Conservation (phyloP, 2,113 vertebrate genomes). For the Heterotis niloticus region DNA sequence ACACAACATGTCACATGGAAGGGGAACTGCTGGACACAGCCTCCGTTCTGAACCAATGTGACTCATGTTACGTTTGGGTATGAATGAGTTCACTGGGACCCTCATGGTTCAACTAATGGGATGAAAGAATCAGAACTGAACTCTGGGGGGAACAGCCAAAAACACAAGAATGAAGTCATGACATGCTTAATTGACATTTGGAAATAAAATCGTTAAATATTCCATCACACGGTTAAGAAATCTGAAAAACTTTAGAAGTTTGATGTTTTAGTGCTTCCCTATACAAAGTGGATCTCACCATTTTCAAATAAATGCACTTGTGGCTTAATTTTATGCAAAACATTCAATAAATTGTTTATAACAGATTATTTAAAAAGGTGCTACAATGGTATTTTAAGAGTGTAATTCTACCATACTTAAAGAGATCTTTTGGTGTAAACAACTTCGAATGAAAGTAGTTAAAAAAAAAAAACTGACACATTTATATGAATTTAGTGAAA, state of each 20-base stretch:
- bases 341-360: too few species aligned
- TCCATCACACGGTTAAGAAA: background rate
- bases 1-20: background rate
- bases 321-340: too few species aligned
- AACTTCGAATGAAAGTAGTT: too few species aligned
- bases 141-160: background rate
- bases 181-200: background rate
- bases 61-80: slow-evolving; percentile 1
- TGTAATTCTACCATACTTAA: too few species aligned
- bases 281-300: background rate
- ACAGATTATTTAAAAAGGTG: too few species aligned
- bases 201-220: background rate
- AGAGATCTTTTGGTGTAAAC: too few species aligned
- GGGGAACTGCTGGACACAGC: background rate
- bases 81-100: background rate
- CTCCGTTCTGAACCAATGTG: background rate
- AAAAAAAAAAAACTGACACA: too few species aligned
- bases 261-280: background rate
- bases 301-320: too few species aligned
- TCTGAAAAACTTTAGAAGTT: background rate
- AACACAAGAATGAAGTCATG: background rate
- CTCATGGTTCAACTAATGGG: background rate
- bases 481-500: too few species aligned
- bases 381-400: too few species aligned
- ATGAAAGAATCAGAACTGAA: background rate